phyloP scores from a whole-genome alignment of 1,140 invertebrate species.

The Drosophila pectinifera region DNA sequence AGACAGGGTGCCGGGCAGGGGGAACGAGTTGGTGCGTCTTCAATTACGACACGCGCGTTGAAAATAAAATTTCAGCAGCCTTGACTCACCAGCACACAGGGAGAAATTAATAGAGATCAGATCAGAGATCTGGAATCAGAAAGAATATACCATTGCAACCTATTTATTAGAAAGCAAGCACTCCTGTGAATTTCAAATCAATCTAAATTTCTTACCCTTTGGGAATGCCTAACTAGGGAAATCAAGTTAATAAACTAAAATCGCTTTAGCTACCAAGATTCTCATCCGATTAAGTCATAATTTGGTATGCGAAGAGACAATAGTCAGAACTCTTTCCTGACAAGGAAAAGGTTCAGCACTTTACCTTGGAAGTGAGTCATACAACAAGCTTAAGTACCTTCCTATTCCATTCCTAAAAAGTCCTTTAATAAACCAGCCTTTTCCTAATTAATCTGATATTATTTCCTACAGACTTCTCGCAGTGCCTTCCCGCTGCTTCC shows the following conservation, averaged over 20 bases:
- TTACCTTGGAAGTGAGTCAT: accelerated
- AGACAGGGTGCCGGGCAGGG: neutral
- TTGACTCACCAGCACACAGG: constrained; percentile 9
- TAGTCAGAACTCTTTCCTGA: accelerated
- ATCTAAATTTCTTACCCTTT: too few relatives aligned
- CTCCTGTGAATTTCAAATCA: too few relatives aligned
- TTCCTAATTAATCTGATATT: neutral
- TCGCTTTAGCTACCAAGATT: neutral
- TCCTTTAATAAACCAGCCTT: neutral
- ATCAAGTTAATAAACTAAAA: neutral
- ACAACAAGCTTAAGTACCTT: neutral
- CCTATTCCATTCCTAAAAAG: too few relatives aligned
- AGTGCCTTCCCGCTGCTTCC: constrained; percentile 45
- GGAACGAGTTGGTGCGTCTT: constrained; percentile 61
- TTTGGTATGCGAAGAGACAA: too few relatives aligned
- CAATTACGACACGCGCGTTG: constrained; percentile 80
- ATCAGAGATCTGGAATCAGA: too few relatives aligned
- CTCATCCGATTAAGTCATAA: too few relatives aligned
- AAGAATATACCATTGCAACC: too few relatives aligned
- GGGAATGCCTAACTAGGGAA: neutral
- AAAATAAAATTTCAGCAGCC: constrained; percentile 79
- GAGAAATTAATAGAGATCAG: neutral
- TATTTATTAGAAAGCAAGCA: too few relatives aligned
- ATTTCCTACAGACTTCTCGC: neutral
- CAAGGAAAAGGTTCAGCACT: neutral